Evolutionary conservation across 1,140 invertebrate species (phyloP), one percentile per base, ranked within the genome.

Genomic region (Sarcophaga bullata): DNA sequence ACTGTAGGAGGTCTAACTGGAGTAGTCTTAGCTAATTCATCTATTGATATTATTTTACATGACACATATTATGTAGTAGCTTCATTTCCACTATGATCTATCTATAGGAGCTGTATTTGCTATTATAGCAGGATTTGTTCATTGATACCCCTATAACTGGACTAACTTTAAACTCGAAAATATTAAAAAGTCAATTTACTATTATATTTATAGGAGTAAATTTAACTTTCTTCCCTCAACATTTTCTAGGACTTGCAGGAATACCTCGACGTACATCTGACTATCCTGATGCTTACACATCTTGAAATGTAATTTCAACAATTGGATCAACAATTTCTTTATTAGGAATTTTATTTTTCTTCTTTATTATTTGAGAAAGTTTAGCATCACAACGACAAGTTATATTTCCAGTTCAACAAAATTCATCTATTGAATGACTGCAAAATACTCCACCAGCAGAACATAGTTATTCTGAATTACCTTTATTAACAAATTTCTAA

Each of bases 51-150:
- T 52, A 52, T 52, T 6, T 13, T 52, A 10, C 50, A 52, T 52
- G 50, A 52, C 50, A 52, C 50, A 52, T 52, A 52, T 6, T 52
- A 52, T 52, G 50, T 52, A 52, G 50, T 52, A 52, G 50, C 50
- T 3, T n/a, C 94, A 95, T 90, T 95, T 95, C 88, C 94, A 95
- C 89, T 95, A 94, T 91, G 92, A 93, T 73, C 84, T 94, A 85
- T 93, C 92, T 19, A 93, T 93, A 91, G 93, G 93, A 85, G 93
- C 94, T 11, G 92, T 95, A 87, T 95, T 95, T 92, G 92, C 93
- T 78, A 94, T 95, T 92, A 92, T 95, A 91, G 92, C 88, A 80
- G 93, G 93, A 84, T 92, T 95, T 91, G 91, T 92, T 89, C 90
- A 93, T 85, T 95, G 94, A 92, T 94, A 91, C 73, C 92, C 93